Conservation (phyloP, 2,113 vertebrate genomes). For the Plestiodon gilberti region DNA sequence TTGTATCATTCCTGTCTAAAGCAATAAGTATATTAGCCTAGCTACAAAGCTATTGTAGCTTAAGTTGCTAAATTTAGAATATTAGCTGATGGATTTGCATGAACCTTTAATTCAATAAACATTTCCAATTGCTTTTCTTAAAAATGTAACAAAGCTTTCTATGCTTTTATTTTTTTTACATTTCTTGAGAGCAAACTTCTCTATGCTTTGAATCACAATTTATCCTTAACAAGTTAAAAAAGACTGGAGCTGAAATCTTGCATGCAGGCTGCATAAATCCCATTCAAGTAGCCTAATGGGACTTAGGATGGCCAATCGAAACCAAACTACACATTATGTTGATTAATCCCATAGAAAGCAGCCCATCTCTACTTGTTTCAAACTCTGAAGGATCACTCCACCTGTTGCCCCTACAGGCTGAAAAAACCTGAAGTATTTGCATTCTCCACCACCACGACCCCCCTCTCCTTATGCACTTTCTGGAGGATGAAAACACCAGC, state of each 20-base stretch:
- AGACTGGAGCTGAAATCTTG: not conserved
- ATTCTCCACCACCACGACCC: no score
- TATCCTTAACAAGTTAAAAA: not conserved
- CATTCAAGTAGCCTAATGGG: not conserved
- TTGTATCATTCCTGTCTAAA: not conserved
- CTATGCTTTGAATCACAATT: not conserved
- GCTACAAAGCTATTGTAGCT: constrained; percentile 1
- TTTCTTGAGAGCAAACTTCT: not conserved
- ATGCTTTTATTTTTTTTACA: not conserved
- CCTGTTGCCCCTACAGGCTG: no score
- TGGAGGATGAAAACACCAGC: not conserved
- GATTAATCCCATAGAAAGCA: not conserved
- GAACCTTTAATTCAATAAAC: constrained; percentile 8
- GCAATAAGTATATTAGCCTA: constrained; percentile 12
- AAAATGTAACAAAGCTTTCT: not conserved
- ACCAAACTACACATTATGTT: not conserved
- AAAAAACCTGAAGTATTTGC: no score
- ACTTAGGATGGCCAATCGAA: not conserved
- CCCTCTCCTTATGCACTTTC: not conserved
- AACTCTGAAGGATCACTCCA: not conserved
- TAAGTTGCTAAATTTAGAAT: constrained; percentile 6
- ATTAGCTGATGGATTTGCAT: not conserved
- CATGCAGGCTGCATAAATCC: not conserved
- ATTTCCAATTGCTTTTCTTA: not conserved
- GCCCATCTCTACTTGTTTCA: not conserved